phyloP scores from a whole-genome alignment of 2,888 invertebrate species.

The Mantis religiosa region DNA sequence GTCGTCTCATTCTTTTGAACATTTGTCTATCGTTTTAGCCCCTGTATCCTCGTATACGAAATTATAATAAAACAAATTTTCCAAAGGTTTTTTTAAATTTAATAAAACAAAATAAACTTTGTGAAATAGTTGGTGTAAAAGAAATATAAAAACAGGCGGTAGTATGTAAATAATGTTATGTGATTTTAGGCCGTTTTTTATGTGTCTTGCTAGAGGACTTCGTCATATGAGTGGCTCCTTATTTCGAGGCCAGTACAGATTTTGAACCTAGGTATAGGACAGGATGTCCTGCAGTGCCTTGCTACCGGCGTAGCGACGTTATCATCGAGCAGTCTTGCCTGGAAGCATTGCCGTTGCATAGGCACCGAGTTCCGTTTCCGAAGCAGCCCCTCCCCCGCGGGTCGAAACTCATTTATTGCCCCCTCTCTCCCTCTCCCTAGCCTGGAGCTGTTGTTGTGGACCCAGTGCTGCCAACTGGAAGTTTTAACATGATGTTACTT shows the following conservation, averaged over 20 bases:
- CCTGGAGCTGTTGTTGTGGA: slow-evolving; percentile 18
- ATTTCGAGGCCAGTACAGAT: neutral
- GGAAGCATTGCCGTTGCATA: neutral
- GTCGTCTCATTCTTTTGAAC: too few species aligned
- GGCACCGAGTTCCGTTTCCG: slow-evolving; percentile 11
- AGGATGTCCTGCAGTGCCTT: neutral
- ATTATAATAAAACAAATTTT: too few species aligned
- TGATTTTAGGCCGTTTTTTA: too few species aligned
- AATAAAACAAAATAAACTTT: too few species aligned
- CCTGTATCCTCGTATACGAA: too few species aligned
- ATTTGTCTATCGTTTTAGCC: too few species aligned
- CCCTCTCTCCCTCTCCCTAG: slow-evolving; percentile 18
- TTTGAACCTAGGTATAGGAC: neutral
- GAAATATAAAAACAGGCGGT: too few species aligned
- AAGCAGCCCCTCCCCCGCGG: slow-evolving; percentile 21
- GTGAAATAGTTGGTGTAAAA: too few species aligned
- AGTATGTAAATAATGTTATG: too few species aligned
- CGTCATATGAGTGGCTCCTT: too few species aligned
- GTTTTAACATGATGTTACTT: neutral
- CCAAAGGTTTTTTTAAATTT: too few species aligned
- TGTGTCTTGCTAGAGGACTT: too few species aligned
- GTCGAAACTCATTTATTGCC: slow-evolving; percentile 25
- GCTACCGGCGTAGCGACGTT: neutral
- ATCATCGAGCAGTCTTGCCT: neutral
- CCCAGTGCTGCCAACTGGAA: slow-evolving; percentile 14